These are phyloP conservation scores for Atherix ibis DNA, from an alignment of 2,888 invertebrate species.

Conservation along the genomic window DNA sequence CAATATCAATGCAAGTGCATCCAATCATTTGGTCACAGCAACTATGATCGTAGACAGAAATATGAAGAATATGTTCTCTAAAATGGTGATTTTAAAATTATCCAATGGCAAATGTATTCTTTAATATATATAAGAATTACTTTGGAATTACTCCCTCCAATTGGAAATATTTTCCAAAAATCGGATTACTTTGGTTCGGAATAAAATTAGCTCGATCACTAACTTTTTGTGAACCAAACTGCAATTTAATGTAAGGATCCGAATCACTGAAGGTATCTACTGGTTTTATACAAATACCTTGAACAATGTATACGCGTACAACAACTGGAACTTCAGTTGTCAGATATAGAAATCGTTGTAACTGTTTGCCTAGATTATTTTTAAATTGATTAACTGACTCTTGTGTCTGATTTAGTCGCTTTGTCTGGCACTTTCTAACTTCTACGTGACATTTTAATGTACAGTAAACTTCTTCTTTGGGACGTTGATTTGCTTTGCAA, in stretches of 20 bases:
- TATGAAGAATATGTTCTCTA: constrained; percentile 53
- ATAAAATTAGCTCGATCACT: constrained; percentile 55
- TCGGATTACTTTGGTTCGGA: constrained; percentile 59
- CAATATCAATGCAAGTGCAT: constrained; percentile 68
- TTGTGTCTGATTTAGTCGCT: not conserved
- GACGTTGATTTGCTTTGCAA: constrained; percentile 22
- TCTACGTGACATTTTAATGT: constrained; percentile 19
- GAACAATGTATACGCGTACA: constrained; percentile 61
- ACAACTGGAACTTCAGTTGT: constrained; percentile 17
- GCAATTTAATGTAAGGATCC: constrained; percentile 61
- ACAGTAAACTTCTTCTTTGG: constrained; percentile 33
- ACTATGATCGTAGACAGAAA: constrained; percentile 65
- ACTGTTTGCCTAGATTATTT: constrained; percentile 3
- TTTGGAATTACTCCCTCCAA: constrained; percentile 23
- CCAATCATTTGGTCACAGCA: constrained; percentile 68
- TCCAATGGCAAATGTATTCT: too few species aligned
- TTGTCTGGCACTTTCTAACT: constrained; percentile 2
- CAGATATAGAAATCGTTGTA: constrained; percentile 13
- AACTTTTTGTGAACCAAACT: constrained; percentile 46
- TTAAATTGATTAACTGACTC: not conserved
- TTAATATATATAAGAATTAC: constrained; percentile 10
- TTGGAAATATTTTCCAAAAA: constrained; percentile 57
- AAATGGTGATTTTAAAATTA: constrained; percentile 36
- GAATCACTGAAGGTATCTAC: constrained; percentile 54
- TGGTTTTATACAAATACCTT: constrained; percentile 53